These are phyloP conservation scores for Dione vanillae DNA, from an alignment of 2,888 invertebrate genomes.

Conservation along the genomic window DNA sequence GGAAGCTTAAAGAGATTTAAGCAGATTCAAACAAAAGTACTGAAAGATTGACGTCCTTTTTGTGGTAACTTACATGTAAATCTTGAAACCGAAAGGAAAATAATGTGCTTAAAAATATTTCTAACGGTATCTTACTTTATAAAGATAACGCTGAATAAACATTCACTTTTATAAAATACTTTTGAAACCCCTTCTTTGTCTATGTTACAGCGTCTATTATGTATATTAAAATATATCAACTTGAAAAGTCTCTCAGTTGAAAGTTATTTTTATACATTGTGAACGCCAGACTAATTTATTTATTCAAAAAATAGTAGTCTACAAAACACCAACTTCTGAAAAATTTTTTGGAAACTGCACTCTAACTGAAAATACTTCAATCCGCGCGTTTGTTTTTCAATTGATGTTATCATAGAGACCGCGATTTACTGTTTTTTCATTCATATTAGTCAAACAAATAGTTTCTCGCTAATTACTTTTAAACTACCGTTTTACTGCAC, in stretches of 20 bases:
- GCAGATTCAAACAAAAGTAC: conserved; percentile 78
- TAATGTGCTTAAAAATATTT: conserved; percentile 73
- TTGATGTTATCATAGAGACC: conserved; percentile 61
- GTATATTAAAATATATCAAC: not conserved
- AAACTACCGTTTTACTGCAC: conserved; percentile 61
- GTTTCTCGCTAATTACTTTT: conserved; percentile 67
- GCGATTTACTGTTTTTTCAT: conserved; percentile 58
- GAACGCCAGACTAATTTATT: conserved; percentile 9
- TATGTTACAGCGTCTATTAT: conserved; percentile 10
- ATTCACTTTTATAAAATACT: not conserved
- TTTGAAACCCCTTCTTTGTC: conserved; percentile 1
- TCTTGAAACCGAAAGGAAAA: conserved; percentile 69
- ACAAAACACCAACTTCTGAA: conserved; percentile 17
- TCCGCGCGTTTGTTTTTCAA: conserved; percentile 42
- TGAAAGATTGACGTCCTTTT: conserved; percentile 75
- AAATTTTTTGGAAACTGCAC: conserved; percentile 27
- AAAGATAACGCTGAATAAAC: not conserved
- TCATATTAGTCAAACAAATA: conserved; percentile 62
- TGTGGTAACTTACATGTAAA: conserved; percentile 79
- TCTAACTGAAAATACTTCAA: conserved; percentile 26
- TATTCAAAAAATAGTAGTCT: conserved; percentile 21
- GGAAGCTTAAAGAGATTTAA: conserved; percentile 77
- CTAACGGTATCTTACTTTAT: conserved; percentile 37
- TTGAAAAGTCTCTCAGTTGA: conserved; percentile 2
- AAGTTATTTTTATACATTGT: conserved; percentile 8